These are phyloP conservation scores for Noctua comes DNA, from an alignment of 2,888 invertebrate genomes.

Conservation along the genomic window DNA sequence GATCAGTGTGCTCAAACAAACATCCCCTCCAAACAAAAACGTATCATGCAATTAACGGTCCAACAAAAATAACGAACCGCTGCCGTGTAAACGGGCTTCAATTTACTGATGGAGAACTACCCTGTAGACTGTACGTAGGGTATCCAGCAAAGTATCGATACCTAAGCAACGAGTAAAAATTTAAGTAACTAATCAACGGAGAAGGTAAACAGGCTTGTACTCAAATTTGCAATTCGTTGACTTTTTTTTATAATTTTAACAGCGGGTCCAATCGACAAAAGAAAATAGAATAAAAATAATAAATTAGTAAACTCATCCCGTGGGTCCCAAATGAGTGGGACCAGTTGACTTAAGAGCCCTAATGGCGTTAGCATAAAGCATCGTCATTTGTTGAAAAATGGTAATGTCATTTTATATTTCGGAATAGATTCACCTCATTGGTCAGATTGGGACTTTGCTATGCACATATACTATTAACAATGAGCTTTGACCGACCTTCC, in stretches of 20 bases:
- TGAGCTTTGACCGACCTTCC: not conserved
- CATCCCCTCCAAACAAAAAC: conserved; percentile 52
- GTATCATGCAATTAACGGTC: conserved; percentile 50
- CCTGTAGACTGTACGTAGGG: not conserved
- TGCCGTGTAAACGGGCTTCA: conserved; percentile 40
- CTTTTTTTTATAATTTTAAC: no score
- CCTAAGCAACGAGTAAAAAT: not conserved
- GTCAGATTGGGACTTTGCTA: not conserved
- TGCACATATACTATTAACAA: not conserved
- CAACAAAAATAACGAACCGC: conserved; percentile 50
- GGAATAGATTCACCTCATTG: not conserved
- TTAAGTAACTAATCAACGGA: no score
- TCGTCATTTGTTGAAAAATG: not conserved
- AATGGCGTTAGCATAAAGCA: not conserved
- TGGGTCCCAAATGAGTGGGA: no score
- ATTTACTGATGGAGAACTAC: conserved; percentile 40
- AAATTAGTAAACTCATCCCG: no score
- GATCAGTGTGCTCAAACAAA: conserved; percentile 50
- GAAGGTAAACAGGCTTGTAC: no score
- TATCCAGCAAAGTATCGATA: conserved; percentile 9
- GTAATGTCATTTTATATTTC: not conserved
- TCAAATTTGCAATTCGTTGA: no score
- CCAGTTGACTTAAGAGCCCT: no score
- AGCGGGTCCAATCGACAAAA: no score
- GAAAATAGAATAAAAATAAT: no score